Evolutionary conservation across 1,140 invertebrate species (phyloP).

Genomic region (Brachionus asplanchnoidis): DNA sequence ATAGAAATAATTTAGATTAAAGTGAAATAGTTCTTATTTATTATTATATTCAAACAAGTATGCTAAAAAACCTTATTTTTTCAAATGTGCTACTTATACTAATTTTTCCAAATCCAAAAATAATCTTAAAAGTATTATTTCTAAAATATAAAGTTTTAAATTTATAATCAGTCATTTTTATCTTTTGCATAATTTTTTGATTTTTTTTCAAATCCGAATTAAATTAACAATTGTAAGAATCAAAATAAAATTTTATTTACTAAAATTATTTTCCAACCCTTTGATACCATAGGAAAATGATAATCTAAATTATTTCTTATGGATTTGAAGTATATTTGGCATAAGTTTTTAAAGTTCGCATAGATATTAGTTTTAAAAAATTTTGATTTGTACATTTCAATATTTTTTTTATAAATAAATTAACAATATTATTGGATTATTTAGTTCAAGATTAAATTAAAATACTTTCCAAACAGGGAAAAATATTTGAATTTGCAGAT

Average conservation of each 20-base stretch:
- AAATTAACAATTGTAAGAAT: background rate
- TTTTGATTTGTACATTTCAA: too few relatives aligned
- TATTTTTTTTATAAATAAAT: too few relatives aligned
- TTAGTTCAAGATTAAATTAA: too few relatives aligned
- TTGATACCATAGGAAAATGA: too few relatives aligned
- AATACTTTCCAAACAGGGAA: too few relatives aligned
- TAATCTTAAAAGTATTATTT: background rate
- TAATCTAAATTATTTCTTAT: too few relatives aligned
- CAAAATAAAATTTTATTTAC: background rate
- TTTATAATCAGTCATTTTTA: constrained; percentile 5
- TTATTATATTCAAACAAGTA: background rate
- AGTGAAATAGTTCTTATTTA: background rate
- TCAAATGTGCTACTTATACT: background rate
- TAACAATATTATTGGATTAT: too few relatives aligned
- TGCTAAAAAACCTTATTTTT: background rate
- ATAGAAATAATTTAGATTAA: background rate
- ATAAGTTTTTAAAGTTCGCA: too few relatives aligned
- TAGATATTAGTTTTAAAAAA: too few relatives aligned
- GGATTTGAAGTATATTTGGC: too few relatives aligned
- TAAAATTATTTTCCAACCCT: too few relatives aligned
- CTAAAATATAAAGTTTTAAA: background rate
- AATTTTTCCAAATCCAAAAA: background rate
- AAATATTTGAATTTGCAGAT: too few relatives aligned
- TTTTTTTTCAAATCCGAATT: background rate
- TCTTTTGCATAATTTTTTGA: background rate